Percentiles rank a stretch among this genome's conserved stretches.
phyloP scores from a whole-genome alignment of 92 coral and sea anemone species.

The Actinostola sp. region DNA sequence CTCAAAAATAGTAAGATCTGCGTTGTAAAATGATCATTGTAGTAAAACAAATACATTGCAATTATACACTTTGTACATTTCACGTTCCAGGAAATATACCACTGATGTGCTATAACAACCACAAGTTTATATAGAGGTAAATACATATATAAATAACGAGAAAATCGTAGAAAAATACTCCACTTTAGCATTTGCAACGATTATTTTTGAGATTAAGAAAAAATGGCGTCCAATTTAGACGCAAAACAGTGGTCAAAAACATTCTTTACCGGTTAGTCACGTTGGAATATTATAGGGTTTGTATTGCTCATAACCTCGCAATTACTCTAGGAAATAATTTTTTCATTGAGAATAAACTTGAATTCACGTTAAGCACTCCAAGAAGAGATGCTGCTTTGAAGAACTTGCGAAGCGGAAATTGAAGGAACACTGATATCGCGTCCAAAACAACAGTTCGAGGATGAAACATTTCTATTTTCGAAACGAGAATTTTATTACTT shows the following conservation, averaged over 20 bases:
- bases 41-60: too few species aligned
- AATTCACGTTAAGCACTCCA: neutral
- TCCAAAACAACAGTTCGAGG: neutral
- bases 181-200: neutral
- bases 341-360: conserved; percentile 4
- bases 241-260: neutral
- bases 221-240: conserved; percentile 8
- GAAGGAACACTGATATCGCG: neutral
- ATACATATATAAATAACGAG: too few species aligned
- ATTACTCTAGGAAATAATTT: neutral
- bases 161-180: too few species aligned
- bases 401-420: conserved; percentile 17
- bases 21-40: too few species aligned
- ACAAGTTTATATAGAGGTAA: too few species aligned
- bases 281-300: too few species aligned
- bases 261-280: neutral
- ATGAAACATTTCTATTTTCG: neutral
- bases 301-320: neutral
- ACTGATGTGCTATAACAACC: too few species aligned
- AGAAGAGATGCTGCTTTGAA: too few species aligned
- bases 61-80: too few species aligned
- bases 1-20: neutral
- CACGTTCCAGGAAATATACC: neutral
- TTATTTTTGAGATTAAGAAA: neutral
- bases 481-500: neutral